Conservation (phyloP, 2,888 invertebrate genomes). For the Bombylius major region DNA sequence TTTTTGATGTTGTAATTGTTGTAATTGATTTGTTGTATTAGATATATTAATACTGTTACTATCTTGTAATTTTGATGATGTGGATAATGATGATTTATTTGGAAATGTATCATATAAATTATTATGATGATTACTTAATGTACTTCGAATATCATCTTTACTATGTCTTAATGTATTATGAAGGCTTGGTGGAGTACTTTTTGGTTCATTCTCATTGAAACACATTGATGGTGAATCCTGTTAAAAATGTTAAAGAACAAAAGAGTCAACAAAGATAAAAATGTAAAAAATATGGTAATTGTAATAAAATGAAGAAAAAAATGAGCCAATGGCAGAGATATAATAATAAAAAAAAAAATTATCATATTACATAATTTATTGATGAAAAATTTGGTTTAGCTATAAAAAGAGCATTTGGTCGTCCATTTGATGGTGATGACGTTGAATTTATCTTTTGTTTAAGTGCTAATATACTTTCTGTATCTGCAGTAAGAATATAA, state of each 20-base stretch:
- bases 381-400: conserved; percentile 20
- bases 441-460: conserved; percentile 15
- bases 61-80: too few species aligned
- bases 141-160: conserved; percentile 26
- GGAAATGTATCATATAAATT: conserved; percentile 31
- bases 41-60: too few species aligned
- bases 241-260: not conserved
- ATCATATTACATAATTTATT: conserved; percentile 30
- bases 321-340: not conserved
- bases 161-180: conserved; percentile 33
- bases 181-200: conserved; percentile 26
- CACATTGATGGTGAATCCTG: conserved; percentile 13
- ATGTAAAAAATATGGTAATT: not conserved
- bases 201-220: conserved; percentile 14
- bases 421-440: conserved; percentile 32
- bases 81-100: not conserved
- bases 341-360: not conserved
- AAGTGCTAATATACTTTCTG: conserved; percentile 10
- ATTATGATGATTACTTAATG: conserved; percentile 25
- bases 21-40: conserved; percentile 15
- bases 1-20: conserved; percentile 20
- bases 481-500: conserved; percentile 7
- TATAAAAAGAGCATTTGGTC: conserved; percentile 31
- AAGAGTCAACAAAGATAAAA: not conserved
- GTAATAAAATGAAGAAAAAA: not conserved